Percentiles rank a stretch among this genome's conserved stretches.
Evolutionary conservation across 1,140 invertebrate species (phyloP).

Genomic region (Heliothis subflexa): DNA sequence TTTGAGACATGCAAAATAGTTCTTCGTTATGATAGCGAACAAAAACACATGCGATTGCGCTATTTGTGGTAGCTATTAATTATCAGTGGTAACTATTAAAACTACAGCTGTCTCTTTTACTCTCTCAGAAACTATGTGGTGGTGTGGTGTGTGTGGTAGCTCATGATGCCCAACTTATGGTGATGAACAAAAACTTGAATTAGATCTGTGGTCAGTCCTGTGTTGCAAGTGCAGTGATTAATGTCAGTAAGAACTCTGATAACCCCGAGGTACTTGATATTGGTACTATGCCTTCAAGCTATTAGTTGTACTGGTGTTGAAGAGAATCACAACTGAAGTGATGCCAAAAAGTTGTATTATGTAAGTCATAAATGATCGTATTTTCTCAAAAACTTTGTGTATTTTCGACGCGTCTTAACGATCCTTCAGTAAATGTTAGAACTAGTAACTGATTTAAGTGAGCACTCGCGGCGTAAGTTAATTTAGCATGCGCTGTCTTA

Average conservation of each 20-base stretch:
- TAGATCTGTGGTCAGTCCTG: neutral
- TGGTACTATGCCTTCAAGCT: no score
- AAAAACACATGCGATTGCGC: constrained; percentile 16
- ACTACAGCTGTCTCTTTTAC: neutral
- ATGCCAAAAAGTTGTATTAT: no score
- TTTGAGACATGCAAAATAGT: neutral
- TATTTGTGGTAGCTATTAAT: constrained; percentile 7
- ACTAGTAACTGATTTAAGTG: constrained; percentile 73
- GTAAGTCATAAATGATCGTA: no score
- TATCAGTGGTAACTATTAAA: neutral
- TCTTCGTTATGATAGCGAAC: neutral
- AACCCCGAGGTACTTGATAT: no score
- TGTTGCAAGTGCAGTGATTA: neutral
- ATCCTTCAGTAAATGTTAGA: constrained; percentile 62
- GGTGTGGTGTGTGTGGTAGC: neutral
- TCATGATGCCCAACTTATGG: neutral
- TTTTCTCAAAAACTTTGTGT: neutral
- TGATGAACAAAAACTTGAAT: neutral
- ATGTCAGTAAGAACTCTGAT: neutral
- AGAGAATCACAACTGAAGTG: no score
- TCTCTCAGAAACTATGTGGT: neutral
- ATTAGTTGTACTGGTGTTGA: no score
- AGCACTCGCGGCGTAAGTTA: constrained; percentile 73
- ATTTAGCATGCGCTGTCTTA: constrained; percentile 72
- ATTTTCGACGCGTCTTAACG: constrained; percentile 13